Evolutionary conservation across 2,113 vertebrate species (phyloP).

Genomic region (Oryzias celebensis): DNA sequence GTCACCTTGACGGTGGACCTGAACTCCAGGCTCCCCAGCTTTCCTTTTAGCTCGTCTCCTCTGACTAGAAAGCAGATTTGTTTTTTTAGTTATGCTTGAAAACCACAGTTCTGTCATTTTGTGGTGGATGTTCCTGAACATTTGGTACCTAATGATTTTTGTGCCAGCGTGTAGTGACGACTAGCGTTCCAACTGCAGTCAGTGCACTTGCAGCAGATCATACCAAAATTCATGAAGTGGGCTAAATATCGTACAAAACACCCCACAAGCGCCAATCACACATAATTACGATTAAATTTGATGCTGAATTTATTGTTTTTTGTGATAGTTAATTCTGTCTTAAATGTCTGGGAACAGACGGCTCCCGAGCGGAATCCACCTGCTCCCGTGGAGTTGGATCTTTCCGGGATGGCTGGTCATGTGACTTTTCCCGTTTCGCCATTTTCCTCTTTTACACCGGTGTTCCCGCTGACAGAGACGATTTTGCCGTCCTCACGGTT

Average conservation of each 20-base stretch:
- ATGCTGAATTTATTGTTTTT: rapidly evolving
- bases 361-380: conserved; percentile 24
- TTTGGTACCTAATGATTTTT: conserved; percentile 34
- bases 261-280: rapidly evolving
- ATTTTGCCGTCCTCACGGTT: conserved; percentile 9
- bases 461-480: conserved; percentile 19
- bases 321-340: rapidly evolving
- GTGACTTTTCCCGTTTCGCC: conserved; percentile 80
- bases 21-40: not conserved
- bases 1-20: conserved; percentile 51
- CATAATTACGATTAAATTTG: rapidly evolving
- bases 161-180: conserved; percentile 30
- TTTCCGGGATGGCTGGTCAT: conserved; percentile 60
- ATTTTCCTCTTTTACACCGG: conserved; percentile 79
- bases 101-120: not conserved
- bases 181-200: conserved; percentile 63
- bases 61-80: not conserved
- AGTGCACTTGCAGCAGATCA: conserved; percentile 67
- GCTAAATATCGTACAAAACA: not conserved
- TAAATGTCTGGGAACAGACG: not conserved
- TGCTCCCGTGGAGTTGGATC: conserved; percentile 41
- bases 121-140: conserved; percentile 1
- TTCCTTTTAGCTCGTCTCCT: not conserved
- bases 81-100: not conserved
- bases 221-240: conserved; percentile 46